Base-by-base conservation (phyloP, 2,113 vertebrate genomes). In the Poeciliopsis occidentalis region DNA sequence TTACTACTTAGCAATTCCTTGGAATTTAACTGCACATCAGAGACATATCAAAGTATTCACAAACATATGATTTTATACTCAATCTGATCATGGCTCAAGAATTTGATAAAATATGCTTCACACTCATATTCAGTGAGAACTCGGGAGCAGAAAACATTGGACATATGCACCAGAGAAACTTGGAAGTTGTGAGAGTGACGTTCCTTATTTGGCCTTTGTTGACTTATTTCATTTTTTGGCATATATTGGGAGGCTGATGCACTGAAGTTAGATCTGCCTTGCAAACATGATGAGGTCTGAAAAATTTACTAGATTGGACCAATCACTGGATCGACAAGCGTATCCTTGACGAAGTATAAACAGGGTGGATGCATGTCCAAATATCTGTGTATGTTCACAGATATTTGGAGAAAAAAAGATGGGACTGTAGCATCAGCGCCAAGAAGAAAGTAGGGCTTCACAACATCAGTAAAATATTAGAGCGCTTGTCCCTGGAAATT, bases 31-130 rank as follows among this genome's bases (percentile, higher is more conserved):
- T 77, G 80, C 73, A 69, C 76, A 51, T 74, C 72, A 74, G 81
- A 79, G 77, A 82, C 68, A 0, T 64, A 60, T 73, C 85, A 87
- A 83, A 80, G 74, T 29, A 64, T 5, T 80, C 26, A 51, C 78
- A 12, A 70, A 60, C 76, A 39, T 81, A 81, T 85, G 76, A 88
- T 76, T 90, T 90, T 78, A 81, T 73, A 81, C 66, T 87, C 73
- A 51, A 78, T 80, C 54, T 69, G 39, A 82, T 83, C 72, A 72
- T 51, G 67, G 67, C 71, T 76, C 27, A 41, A 12, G 73, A 24
- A 22, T 71, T 66, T 67, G 30, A 79, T 82, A 69, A 85, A 87
- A 89, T 84, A 82, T 76, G 67, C 71, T 76, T 78, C 65, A 67
- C 29, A 60, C 63, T 69, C 6, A 15, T 47, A 66, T 64, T 75